Base-by-base conservation (phyloP, 2,888 invertebrate genomes). In the Trichacis sp. region DNA sequence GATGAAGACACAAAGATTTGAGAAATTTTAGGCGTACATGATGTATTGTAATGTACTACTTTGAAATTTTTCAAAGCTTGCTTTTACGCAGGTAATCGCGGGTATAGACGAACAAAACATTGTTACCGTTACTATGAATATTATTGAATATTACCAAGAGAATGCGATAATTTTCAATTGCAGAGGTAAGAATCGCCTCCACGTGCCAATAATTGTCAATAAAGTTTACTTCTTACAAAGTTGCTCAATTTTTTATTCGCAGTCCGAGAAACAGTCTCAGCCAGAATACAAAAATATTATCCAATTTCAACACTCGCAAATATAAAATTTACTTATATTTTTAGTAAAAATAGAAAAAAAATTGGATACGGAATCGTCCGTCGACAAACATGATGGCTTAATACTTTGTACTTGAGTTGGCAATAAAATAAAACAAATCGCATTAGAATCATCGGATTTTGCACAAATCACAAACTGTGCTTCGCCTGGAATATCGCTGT, bases 121-220 rank as follows among this genome's bases (percentile, higher is more conserved):
- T 33, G n/a, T 33, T 33, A 33, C 33, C n/a, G 33, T 33, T 33
- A 33, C n/a, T 33, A 2, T n/a, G 8, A 6, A 33, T n/a, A 33
- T n/a, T 33, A 3, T n/a, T n/a, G 33, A 33, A 33, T n/a, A n/a
- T 6, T 6, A 11, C 38, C 18, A n/a, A 49, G n/a, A 38, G 36
- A 33, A 46, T 2, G 48, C 42, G 42, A 55, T 6, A 45, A 17
- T 45, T 45, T 45, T 19, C 9, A 45, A 45, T 18, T 11, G 19
- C 20, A 69, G 71, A 42, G 48, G 36, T 66, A 78, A 78, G 69
- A 75, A 77, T 77, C 77, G 74, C 76, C 77, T 74, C 73, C 81
- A 75, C 71, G 82, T 83, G 81, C 81, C 82, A 82, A 83, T 79
- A 50, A 64, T 49, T 43, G 58, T 64, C 54, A 54, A 63, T 63